Evolutionary conservation across 2,888 invertebrate species (phyloP).

Genomic region (Ennomos fuscantarius): DNA sequence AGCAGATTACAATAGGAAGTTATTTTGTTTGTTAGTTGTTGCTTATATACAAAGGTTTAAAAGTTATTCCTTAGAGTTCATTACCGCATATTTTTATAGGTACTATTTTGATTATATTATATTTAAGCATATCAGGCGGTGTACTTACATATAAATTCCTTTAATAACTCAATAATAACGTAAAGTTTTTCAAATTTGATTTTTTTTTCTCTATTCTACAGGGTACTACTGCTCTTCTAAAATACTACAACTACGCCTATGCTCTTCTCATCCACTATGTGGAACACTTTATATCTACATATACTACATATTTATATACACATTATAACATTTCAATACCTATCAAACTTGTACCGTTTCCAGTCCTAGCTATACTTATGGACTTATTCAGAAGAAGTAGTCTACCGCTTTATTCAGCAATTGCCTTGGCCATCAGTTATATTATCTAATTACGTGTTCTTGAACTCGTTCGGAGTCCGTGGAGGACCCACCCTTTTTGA

Average conservation of each 20-base stretch:
- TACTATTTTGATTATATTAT: not conserved
- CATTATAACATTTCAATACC: too few species aligned
- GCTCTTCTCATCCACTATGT: too few species aligned
- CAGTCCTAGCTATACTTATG: not conserved
- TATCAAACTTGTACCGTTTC: not conserved
- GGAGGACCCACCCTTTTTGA: conserved; percentile 30
- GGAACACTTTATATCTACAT: too few species aligned
- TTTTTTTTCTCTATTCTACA: too few species aligned
- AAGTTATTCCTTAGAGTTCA: conserved; percentile 52
- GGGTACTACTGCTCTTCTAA: too few species aligned
- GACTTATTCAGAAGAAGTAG: conserved; percentile 25
- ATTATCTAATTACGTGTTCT: conserved; percentile 53
- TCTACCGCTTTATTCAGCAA: conserved; percentile 46
- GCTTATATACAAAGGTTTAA: conserved; percentile 51
- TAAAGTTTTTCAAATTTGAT: too few species aligned
- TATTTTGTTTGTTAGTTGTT: conserved; percentile 55
- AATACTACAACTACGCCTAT: too few species aligned
- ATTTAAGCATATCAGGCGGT: too few species aligned
- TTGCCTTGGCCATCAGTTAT: conserved; percentile 53
- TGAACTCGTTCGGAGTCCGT: conserved; percentile 41
- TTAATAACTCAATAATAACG: too few species aligned
- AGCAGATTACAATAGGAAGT: conserved; percentile 41
- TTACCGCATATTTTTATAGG: conserved; percentile 23
- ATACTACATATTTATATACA: too few species aligned
- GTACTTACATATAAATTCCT: too few species aligned